Conservation (phyloP, 2,113 vertebrate genomes). For the Aleadryas rufinucha region DNA sequence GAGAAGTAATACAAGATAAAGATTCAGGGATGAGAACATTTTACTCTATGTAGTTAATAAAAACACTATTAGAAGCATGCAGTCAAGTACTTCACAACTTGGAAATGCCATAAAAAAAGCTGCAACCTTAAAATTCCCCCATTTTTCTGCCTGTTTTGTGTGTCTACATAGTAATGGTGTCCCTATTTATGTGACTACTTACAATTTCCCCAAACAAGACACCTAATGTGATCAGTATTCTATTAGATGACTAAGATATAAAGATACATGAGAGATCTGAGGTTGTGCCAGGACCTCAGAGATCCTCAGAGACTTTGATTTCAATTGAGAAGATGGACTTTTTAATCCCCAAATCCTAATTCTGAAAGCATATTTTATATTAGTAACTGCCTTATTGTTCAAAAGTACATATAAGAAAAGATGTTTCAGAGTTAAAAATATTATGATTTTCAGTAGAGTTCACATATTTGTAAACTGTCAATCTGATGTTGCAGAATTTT, state of each 20-base stretch:
- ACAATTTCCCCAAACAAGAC: neutral
- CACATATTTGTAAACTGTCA: neutral
- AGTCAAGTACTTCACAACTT: neutral
- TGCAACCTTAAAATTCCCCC: neutral
- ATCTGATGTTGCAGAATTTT: neutral
- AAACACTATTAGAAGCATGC: neutral
- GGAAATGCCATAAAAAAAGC: neutral
- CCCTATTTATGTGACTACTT: neutral
- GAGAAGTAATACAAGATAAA: neutral
- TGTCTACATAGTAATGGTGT: neutral
- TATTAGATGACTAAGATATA: neutral
- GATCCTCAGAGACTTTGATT: neutral
- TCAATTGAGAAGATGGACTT: neutral
- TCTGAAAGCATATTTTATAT: neutral
- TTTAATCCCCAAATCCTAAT: neutral
- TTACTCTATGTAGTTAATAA: neutral
- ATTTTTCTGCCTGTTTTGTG: neutral
- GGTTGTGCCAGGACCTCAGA: neutral
- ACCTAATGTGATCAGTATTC: neutral
- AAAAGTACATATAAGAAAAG: neutral
- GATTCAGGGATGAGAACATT: neutral
- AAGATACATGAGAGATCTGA: neutral
- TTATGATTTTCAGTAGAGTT: neutral
- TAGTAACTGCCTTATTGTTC: neutral
- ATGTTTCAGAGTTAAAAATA: neutral